Evolutionary conservation across 2,888 invertebrate species (phyloP), one percentile per base, ranked within the genome.

Genomic region (Nebria salina): DNA sequence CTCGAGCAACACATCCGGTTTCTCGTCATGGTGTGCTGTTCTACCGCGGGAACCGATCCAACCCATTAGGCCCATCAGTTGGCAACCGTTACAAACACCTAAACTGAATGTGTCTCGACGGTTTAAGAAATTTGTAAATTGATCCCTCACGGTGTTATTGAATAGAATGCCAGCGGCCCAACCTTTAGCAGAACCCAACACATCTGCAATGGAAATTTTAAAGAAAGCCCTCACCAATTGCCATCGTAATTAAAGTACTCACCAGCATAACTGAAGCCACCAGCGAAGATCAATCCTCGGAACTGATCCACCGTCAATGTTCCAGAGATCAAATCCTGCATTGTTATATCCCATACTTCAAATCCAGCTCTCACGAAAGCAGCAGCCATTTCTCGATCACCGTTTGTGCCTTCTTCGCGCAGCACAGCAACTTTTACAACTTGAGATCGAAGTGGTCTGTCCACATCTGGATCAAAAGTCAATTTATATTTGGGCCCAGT

Each of bases 211-310:
- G 42, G 65, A 72, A 65, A 76, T 65, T 65, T 15, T 8, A 9
- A 8, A 43, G 43, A 8, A 43, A 43, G 1, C 20, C 20, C 20
- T 20, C 20, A 20, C 20, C 20, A 20, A 20, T 20, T 20, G 20
- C 20, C 20, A 20, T 20, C 20, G 20, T 1, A 83, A 43, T 9
- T 65, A n/a, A 72, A 20, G 25, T 15, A 83, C 83, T 86, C 88
- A 95, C 97, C 97, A 70, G 98, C 98, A 89, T 98, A 99, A 89
- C 98, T 98, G 89, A 99, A 99, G n/a, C 99, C 99, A 15, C 98
- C 99, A 0, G 98, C 98, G 88, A 99, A 99, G 74, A 97, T 93
- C 13, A 99, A 87, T 0, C 99, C 98, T 84, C 94, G 92, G 90
- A 98, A 98, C 26, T 91, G 90, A 82, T 96, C 95, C 64, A 98